These are phyloP conservation scores for Trinorchestia longiramus DNA, from an alignment of 1,140 invertebrate genomes.

Conservation along the genomic window DNA sequence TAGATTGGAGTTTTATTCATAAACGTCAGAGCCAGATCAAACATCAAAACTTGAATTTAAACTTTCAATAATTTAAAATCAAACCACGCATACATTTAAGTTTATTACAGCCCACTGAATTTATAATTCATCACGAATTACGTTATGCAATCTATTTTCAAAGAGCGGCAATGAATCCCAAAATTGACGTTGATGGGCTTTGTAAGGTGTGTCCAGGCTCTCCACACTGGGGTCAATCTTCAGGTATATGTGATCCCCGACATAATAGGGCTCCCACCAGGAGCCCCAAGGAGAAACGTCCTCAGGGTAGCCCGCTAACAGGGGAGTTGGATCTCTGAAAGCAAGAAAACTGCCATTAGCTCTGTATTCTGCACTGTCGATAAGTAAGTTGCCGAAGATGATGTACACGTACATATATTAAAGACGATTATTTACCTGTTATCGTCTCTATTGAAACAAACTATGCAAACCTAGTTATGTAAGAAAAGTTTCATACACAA, in stretches of 20 bases:
- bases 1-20: too few relatives aligned
- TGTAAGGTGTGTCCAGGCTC: slow-evolving; percentile 58
- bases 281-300: slow-evolving; percentile 64
- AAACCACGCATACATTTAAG: too few relatives aligned
- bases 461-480: neutral
- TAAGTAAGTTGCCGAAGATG: neutral
- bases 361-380: neutral
- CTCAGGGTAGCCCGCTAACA: slow-evolving; percentile 56
- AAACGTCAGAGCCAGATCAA: too few relatives aligned
- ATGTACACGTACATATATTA: neutral
- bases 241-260: slow-evolving; percentile 60
- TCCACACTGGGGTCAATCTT: slow-evolving; percentile 64
- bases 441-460: neutral
- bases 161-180: slow-evolving; percentile 63
- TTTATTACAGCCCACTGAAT: neutral
- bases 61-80: too few relatives aligned
- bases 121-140: slow-evolving; percentile 63
- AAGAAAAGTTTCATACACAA: neutral
- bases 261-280: slow-evolving; percentile 65
- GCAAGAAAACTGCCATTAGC: neutral
- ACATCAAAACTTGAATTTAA: too few relatives aligned
- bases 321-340: slow-evolving; percentile 64
- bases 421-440: neutral
- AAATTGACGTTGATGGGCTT: slow-evolving; percentile 59
- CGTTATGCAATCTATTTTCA: slow-evolving; percentile 63